Base-by-base conservation (phyloP, 2,797 vertebrate genomes). In the Typhlichthys subterraneus region DNA sequence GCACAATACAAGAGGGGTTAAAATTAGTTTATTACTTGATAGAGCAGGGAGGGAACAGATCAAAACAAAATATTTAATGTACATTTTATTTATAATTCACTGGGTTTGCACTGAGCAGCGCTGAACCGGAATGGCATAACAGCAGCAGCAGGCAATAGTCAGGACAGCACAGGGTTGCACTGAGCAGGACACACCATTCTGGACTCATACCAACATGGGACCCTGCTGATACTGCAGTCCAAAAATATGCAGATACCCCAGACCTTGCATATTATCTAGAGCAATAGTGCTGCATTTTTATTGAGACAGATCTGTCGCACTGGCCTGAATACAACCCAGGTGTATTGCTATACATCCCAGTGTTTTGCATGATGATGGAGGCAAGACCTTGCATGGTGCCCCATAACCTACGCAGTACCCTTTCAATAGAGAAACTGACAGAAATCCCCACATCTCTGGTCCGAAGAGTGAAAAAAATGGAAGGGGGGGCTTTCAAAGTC, bases 11-110 rank as follows among this genome's bases (percentile, higher is more conserved):
- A 64, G 71, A 88, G 89, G 87, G 91, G 88, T 94, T 93, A 92
- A 93, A 95, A 94, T 90, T 91, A 93, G 92, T 85, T 89, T 89
- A 89, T 92, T 92, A 91, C 91, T 93, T 90, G 84, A 93, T 88
- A 92, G 86, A 90, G 87, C 87, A 86, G 61, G 80, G 17, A 57
- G 38, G 45, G 10, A 12, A 75, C 69, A 81, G 69, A 63, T 17
- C 68, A 69, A 83, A 78, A 75, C 67, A 85, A 85, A 79, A 76
- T 47, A 86, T 79, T 85, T 88, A 72, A 91, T 85, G 84, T 86
- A 91, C 90, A 88, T 77, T 65, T 46, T 73, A 84, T 88, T 84
- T 87, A 56, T 80, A 76, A 74, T 64, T 66, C 66, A 78, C 84
- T 75, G 74, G 85, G 86, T 79, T 75, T 59, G 58, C 80, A 46